A percentile compares a stretch with the other conserved stretches of the same genome.
Evolutionary conservation across 2,113 vertebrate genomes (phyloP).

Genomic region (Mustela lutreola): DNA sequence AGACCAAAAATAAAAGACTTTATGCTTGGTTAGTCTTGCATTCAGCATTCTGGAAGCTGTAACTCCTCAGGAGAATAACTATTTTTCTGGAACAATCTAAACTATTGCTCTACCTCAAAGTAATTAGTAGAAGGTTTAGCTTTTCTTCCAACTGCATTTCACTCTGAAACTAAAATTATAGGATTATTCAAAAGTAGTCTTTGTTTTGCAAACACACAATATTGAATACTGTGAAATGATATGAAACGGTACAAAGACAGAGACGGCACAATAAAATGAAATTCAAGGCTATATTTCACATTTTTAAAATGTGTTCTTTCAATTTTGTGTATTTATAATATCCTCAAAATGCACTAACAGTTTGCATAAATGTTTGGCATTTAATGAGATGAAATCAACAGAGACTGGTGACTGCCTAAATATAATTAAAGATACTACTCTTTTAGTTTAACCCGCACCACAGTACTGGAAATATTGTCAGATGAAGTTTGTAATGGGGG

Average conservation of each 20-base stretch:
- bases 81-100: constrained; percentile 27
- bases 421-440: background rate
- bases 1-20: constrained; percentile 46
- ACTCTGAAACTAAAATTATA: constrained; percentile 28
- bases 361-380: background rate
- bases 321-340: background rate
- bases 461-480: background rate
- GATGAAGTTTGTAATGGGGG: background rate
- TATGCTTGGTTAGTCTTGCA: constrained; percentile 59
- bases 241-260: background rate
- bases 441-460: background rate
- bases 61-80: background rate
- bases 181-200: background rate
- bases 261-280: background rate
- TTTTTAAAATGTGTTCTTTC: background rate
- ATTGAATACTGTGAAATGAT: constrained; percentile 14
- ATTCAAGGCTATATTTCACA: background rate
- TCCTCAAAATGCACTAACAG: fast-evolving
- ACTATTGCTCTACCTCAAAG: background rate
- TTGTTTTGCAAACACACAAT: constrained; percentile 39
- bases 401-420: background rate
- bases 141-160: constrained; percentile 1
- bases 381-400: constrained; percentile 8
- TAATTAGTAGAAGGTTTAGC: constrained; percentile 40
- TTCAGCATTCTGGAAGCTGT: constrained; percentile 52